Conservation (phyloP, 2,888 invertebrate genomes). For the Neoascia interrupta region DNA sequence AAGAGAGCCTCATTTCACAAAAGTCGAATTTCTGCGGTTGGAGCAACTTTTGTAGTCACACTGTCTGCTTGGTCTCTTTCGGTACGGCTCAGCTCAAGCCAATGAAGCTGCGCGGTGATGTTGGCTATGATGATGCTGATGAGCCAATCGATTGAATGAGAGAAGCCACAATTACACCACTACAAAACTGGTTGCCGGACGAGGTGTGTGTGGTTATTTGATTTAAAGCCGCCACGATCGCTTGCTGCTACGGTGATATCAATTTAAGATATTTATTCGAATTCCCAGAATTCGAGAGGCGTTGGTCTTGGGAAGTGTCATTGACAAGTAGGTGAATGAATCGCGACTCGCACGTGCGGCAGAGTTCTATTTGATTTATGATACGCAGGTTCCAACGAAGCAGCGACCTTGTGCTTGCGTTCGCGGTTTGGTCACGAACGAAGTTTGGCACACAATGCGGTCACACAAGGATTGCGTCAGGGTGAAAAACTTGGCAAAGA, state of each 20-base stretch:
- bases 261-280: neutral
- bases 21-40: no score
- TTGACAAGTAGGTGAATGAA: constrained; percentile 20
- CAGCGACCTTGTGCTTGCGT: constrained; percentile 21
- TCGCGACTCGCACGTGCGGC: neutral
- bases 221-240: neutral
- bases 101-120: neutral
- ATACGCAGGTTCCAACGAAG: neutral
- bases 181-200: constrained; percentile 24
- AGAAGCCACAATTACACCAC: constrained; percentile 17
- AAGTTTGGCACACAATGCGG: no score
- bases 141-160: constrained; percentile 30
- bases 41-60: constrained; percentile 12
- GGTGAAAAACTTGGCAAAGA: no score
- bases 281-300: constrained; percentile 6
- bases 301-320: constrained; percentile 7
- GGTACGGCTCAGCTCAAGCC: neutral
- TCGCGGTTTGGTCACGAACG: neutral
- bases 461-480: no score
- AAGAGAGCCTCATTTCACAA: no score
- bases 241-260: neutral
- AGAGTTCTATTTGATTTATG: constrained; percentile 1
- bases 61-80: constrained; percentile 16
- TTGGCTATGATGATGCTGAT: constrained; percentile 4
- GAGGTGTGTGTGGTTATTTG: constrained; percentile 13